phyloP scores from a whole-genome alignment of 2,113 vertebrate genomes.

The Clarias macrocephalus region DNA sequence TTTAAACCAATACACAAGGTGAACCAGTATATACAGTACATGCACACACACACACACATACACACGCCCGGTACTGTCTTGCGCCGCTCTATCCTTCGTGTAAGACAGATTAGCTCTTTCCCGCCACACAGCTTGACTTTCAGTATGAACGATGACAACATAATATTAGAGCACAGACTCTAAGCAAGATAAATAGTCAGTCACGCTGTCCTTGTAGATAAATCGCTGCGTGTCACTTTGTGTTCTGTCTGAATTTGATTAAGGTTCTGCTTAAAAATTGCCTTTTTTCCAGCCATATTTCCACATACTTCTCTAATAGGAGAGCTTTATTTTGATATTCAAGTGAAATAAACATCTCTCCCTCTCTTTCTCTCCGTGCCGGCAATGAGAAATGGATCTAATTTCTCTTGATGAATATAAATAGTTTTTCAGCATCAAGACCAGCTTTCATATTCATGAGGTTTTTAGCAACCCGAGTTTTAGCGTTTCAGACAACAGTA shows the following conservation, averaged over 20 bases:
- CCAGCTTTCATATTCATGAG: constrained; percentile 44
- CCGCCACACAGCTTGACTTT: constrained; percentile 25
- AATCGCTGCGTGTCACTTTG: not conserved
- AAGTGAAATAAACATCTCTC: constrained; percentile 7
- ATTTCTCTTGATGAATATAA: constrained; percentile 30
- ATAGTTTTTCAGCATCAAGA: constrained; percentile 16
- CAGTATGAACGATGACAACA: constrained; percentile 13
- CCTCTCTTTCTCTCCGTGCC: not conserved
- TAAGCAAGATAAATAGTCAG: constrained; percentile 15
- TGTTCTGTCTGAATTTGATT: constrained; percentile 6
- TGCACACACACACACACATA: too few relatives aligned
- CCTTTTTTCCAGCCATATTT: not conserved
- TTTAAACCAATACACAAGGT: not conserved
- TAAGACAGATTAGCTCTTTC: constrained; percentile 17
- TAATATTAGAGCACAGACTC: constrained; percentile 25
- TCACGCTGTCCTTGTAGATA: constrained; percentile 1
- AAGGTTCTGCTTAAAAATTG: not conserved
- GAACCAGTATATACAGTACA: not conserved
- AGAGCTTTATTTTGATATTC: constrained; percentile 3
- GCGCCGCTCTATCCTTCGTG: not conserved
- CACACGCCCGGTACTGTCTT: not conserved
- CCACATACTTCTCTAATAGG: not conserved
- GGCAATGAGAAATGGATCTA: not conserved
- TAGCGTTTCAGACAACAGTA: too few relatives aligned
- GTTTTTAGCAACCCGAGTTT: not conserved